Base-by-base conservation (phyloP, 2,888 invertebrate genomes). In the Hypomecis atomaria region DNA sequence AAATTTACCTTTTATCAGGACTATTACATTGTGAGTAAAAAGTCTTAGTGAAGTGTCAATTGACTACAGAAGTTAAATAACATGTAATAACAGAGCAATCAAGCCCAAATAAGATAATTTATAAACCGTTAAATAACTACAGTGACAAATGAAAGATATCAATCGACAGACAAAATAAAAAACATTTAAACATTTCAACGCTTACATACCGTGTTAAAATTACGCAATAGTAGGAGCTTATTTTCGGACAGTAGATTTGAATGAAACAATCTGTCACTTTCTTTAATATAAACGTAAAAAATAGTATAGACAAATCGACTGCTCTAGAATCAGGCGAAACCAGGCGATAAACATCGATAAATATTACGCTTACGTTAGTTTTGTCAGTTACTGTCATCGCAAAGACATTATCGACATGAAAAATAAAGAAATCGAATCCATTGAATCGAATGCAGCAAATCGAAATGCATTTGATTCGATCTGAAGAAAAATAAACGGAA, bases 311-410 rank as follows among this genome's bases (percentile, higher is more conserved):
- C 8, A n/a, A 40, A 52, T 52, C 52, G 40, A 40, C 10, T 42
- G 38, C 9, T 23, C 5, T 9, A 38, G 36, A 50, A 38, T 38
- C 8, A 38, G 11, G 9, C 9, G 5, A 1, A 71, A 71, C 53
- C 57, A 62, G 66, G 74, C 69, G 69, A 70, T 82, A 74, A 77
- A 50, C 52, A 78, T 55, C 59, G 38, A 56, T 59, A 55, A 70
- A 76, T 73, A 75, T 73, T 73, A 72, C 59, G 54, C 65, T 70
- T 65, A 66, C 60, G 71, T 68, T 71, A 62, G 62, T 73, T 74
- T 75, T 66, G 66, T 69, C 74, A 67, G 69, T 66, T 65, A 56
- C 63, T 70, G 68, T 69, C 71, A 70, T 63, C 71, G 62, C 13
- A 65, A 57, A 64, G 36, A 61, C 61, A 61, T 60, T 65, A 64